phyloP scores from a whole-genome alignment of 2,797 vertebrate genomes.

The Falco rusticolus region DNA sequence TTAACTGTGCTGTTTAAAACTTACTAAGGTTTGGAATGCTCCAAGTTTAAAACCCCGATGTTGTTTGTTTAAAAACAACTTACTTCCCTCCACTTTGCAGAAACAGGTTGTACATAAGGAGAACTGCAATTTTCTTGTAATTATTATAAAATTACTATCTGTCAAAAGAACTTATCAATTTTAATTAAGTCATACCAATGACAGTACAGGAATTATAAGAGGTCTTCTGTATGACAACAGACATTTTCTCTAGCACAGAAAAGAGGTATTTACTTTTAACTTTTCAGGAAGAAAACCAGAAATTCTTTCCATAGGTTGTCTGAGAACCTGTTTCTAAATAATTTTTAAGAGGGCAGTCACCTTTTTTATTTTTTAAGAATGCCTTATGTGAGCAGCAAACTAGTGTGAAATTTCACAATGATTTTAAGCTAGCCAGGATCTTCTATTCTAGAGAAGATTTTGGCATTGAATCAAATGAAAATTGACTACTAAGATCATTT shows the following conservation, averaged over 20 bases:
- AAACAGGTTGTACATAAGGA: not conserved
- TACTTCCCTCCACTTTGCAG: not conserved
- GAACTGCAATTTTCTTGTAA: not conserved
- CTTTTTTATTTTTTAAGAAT: not conserved
- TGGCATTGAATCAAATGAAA: not conserved
- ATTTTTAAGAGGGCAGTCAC: not conserved
- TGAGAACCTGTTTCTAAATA: not conserved
- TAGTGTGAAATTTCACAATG: not conserved
- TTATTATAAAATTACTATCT: not conserved
- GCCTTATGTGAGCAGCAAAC: not conserved
- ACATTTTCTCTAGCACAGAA: not conserved
- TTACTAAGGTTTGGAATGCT: not conserved
- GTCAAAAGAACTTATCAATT: not conserved
- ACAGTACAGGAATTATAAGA: not conserved
- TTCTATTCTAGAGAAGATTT: not conserved
- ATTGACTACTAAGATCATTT: not conserved
- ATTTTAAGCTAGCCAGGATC: not conserved
- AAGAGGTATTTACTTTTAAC: not conserved
- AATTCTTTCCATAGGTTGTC: not conserved
- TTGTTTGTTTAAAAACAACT: slow-evolving; percentile 1
- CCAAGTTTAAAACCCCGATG: not conserved
- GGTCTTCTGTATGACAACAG: not conserved
- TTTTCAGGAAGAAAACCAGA: not conserved
- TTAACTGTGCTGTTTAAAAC: not conserved
- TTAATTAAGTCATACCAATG: not conserved